Percentiles rank a stretch among this genome's conserved stretches.
Conservation (phyloP, 64 coral and sea anemone genomes). For the Astreopora myriophthalma region DNA sequence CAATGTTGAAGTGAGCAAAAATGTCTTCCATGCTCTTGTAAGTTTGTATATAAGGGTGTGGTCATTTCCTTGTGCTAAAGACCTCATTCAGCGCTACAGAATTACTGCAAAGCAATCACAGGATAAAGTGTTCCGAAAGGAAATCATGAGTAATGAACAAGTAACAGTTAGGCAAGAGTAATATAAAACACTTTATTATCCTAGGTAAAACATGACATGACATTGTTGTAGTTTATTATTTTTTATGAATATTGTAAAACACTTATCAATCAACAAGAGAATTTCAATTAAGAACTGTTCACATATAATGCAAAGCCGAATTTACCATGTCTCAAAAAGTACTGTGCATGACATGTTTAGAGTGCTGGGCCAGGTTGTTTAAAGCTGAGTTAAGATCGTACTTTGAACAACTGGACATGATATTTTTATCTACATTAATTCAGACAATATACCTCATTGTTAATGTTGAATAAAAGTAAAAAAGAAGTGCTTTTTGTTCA, state of each 20-base stretch:
- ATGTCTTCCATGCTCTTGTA: slow-evolving; percentile 17
- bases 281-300: slow-evolving; percentile 15
- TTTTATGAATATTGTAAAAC: not conserved
- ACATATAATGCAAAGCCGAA: slow-evolving; percentile 1
- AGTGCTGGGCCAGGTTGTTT: not conserved
- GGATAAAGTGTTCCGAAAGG: not conserved
- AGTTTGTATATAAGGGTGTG: slow-evolving; percentile 11
- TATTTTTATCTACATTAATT: not conserved
- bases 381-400: no score
- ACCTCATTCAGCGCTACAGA: slow-evolving; percentile 13
- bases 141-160: slow-evolving; percentile 21
- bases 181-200: slow-evolving; percentile 7
- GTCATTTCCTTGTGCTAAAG: slow-evolving; percentile 8
- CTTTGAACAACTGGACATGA: no score
- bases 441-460: no score
- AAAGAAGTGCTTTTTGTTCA: no score
- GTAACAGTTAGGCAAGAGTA: slow-evolving; percentile 14
- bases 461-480: no score
- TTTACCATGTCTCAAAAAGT: slow-evolving; percentile 4
- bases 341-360: not conserved
- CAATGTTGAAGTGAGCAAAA: slow-evolving; percentile 18
- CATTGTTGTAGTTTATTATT: not conserved
- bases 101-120: slow-evolving; percentile 5
- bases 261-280: not conserved
- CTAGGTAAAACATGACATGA: slow-evolving; percentile 16